These are phyloP conservation scores for Clupea harengus DNA, from an alignment of 2,113 vertebrate genomes.

Conservation along the genomic window DNA sequence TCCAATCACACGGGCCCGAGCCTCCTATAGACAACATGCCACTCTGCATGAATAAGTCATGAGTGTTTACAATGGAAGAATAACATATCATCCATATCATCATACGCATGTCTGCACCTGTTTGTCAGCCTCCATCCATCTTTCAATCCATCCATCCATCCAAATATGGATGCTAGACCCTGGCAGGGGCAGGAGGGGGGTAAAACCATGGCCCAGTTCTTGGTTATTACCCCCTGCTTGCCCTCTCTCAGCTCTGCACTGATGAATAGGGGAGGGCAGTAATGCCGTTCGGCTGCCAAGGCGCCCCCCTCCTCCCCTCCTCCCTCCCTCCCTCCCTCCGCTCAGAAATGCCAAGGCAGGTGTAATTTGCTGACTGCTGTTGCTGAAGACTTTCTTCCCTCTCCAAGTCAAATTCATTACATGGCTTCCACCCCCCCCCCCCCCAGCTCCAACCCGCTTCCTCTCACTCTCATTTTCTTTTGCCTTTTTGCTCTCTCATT, in stretches of 20 bases:
- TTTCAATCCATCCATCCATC: neutral
- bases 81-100: neutral
- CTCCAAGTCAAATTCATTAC: constrained; percentile 38
- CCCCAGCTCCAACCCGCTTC: neutral
- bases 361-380: constrained; percentile 43
- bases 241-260: constrained; percentile 13
- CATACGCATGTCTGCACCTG: neutral
- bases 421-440: neutral
- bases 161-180: neutral
- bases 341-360: constrained; percentile 29
- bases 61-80: neutral
- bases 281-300: constrained; percentile 30
- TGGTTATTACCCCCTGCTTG: constrained; percentile 8
- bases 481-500: neutral
- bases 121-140: neutral
- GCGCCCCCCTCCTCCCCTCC: constrained; percentile 18
- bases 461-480: neutral
- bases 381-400: constrained; percentile 31
- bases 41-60: neutral
- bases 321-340: neutral
- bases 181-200: constrained; percentile 17
- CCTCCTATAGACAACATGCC: neutral
- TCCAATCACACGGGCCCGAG: neutral
- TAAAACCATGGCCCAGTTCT: constrained; percentile 29
- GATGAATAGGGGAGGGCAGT: constrained; percentile 20